Percentiles rank a stretch among this genome's conserved stretches.
phyloP scores from a whole-genome alignment of 2,797 vertebrate genomes.

The Eulemur albifrons region DNA sequence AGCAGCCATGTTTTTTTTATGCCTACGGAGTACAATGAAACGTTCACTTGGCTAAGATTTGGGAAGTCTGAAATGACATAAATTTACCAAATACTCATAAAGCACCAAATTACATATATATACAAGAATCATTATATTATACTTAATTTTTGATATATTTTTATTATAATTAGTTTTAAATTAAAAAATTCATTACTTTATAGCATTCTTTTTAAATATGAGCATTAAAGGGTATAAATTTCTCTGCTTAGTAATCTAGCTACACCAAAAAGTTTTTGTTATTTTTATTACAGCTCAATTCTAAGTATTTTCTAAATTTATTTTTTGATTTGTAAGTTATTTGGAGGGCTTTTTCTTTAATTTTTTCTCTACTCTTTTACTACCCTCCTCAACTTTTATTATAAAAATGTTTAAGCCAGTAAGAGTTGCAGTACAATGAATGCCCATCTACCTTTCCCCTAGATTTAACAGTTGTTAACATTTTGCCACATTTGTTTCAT shows the following conservation, averaged over 20 bases:
- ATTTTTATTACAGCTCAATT: background rate
- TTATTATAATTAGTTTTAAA: background rate
- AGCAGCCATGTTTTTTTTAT: background rate
- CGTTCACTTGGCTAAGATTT: background rate
- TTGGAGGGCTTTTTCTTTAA: background rate
- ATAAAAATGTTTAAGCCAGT: background rate
- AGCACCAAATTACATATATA: background rate
- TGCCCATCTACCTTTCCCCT: background rate
- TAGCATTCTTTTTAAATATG: background rate
- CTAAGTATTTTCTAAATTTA: slow-evolving; percentile 11
- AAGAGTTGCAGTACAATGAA: background rate
- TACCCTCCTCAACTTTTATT: background rate
- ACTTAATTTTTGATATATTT: background rate
- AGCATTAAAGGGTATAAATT: background rate
- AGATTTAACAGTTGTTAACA: background rate
- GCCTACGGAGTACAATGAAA: background rate
- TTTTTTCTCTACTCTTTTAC: background rate
- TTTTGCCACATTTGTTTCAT: background rate
- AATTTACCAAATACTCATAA: slow-evolving; percentile 15
- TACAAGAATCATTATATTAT: background rate
- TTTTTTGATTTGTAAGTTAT: background rate
- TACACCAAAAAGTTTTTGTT: background rate
- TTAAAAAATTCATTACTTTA: background rate
- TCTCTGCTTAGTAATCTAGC: background rate
- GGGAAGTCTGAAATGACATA: background rate